These are phyloP conservation scores for Nesoenas mayeri DNA, from an alignment of 2,113 vertebrate genomes.

Conservation along the genomic window DNA sequence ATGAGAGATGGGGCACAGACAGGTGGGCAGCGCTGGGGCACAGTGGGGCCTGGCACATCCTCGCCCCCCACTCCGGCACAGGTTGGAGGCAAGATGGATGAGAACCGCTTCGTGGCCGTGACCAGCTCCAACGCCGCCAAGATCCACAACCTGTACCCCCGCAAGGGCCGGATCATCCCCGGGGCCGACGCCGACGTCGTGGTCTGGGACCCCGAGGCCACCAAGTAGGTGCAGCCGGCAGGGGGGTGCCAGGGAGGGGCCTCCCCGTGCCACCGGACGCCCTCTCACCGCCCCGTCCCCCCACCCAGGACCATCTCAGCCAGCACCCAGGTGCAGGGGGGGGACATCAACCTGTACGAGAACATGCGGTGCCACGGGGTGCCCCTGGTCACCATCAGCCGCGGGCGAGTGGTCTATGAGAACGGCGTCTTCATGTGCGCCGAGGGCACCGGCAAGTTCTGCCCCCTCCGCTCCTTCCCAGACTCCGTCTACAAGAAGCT, in stretches of 20 bases:
- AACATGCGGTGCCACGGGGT: slow-evolving; percentile 93
- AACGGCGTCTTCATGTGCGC: slow-evolving; percentile 95
- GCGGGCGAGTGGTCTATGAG: slow-evolving; percentile 92
- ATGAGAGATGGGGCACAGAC: rapidly evolving
- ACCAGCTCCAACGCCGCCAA: slow-evolving; percentile 97
- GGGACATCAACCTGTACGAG: slow-evolving; percentile 93
- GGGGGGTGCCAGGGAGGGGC: rapidly evolving
- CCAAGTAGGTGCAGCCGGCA: slow-evolving; percentile 75
- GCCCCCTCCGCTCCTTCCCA: slow-evolving; percentile 91
- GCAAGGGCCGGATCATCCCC: slow-evolving; percentile 93
- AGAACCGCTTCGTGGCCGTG: slow-evolving; percentile 95
- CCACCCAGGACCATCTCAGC: slow-evolving; percentile 87
- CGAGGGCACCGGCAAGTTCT: slow-evolving; percentile 93
- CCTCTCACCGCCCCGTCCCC: rapidly evolving
- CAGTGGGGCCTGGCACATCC: rapidly evolving
- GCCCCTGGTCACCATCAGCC: slow-evolving; percentile 94
- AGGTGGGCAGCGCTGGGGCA: background rate
- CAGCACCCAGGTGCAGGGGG: slow-evolving; percentile 91
- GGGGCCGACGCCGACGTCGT: slow-evolving; percentile 94
- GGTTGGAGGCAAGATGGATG: slow-evolving; percentile 97
- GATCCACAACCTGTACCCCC: slow-evolving; percentile 96
- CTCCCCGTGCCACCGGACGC: rapidly evolving
- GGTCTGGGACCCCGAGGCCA: slow-evolving; percentile 97
- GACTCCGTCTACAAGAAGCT: slow-evolving; percentile 98
- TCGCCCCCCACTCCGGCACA: background rate